A percentile compares a stretch with the other conserved stretches of the same genome.
Conservation (phyloP, 2,888 invertebrate genomes). For the Stenichneumon culpator region DNA sequence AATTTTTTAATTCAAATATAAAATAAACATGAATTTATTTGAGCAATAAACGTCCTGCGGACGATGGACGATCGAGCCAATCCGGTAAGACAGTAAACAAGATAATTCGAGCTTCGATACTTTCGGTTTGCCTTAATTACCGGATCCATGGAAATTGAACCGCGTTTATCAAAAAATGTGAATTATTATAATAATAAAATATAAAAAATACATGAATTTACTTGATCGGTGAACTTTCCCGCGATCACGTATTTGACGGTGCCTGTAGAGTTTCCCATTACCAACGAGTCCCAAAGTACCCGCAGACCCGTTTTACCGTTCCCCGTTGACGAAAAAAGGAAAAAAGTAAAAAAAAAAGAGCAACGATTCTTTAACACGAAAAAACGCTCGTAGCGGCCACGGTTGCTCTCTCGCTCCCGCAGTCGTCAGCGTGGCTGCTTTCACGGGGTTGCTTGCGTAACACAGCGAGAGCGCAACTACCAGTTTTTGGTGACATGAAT, state of each 20-base stretch:
- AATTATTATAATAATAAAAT: neutral
- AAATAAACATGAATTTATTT: no score
- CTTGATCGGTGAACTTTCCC: slow-evolving; percentile 17
- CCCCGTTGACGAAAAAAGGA: slow-evolving; percentile 15
- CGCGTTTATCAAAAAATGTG: neutral
- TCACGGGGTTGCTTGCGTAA: slow-evolving; percentile 53
- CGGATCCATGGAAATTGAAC: slow-evolving; percentile 45
- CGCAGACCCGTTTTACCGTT: slow-evolving; percentile 47
- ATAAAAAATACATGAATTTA: neutral
- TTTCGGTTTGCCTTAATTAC: slow-evolving; percentile 60
- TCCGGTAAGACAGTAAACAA: slow-evolving; percentile 6
- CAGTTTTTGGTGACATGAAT: slow-evolving; percentile 66
- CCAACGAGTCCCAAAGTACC: slow-evolving; percentile 33
- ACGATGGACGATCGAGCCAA: no score
- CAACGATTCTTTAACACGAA: slow-evolving; percentile 29
- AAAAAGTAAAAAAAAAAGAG: slow-evolving; percentile 10
- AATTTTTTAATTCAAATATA: no score
- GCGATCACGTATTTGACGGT: slow-evolving; percentile 14
- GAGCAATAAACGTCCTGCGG: no score
- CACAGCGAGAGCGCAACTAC: slow-evolving; percentile 37
- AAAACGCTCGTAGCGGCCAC: slow-evolving; percentile 8
- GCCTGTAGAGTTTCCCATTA: slow-evolving; percentile 6
- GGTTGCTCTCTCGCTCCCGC: slow-evolving; percentile 19
- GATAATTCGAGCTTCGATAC: slow-evolving; percentile 20
- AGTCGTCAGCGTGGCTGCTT: slow-evolving; percentile 30